These are phyloP conservation scores for Poeciliopsis infans DNA, from an alignment of 2,797 vertebrate species.

Conservation along the genomic window DNA sequence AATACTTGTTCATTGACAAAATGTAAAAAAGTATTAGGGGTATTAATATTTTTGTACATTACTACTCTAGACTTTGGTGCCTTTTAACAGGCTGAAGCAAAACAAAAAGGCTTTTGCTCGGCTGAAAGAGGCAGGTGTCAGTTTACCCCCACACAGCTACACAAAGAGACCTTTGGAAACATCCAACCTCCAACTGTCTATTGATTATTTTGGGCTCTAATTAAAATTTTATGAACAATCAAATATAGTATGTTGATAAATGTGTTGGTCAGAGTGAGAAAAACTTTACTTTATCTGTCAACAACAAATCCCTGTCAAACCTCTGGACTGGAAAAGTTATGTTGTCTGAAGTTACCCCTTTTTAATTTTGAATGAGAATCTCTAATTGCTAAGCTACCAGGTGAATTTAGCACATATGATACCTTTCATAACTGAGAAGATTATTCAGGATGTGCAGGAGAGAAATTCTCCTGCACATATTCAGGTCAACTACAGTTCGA, in stretches of 20 bases:
- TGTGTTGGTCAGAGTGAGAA: conserved; percentile 22
- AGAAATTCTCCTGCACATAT: too few species aligned
- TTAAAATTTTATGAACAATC: not conserved
- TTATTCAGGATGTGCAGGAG: conserved; percentile 53
- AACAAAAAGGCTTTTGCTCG: conserved; percentile 66
- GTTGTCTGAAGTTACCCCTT: conserved; percentile 73
- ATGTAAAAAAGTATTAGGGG: not conserved
- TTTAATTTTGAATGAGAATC: conserved; percentile 81
- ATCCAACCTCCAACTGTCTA: conserved; percentile 49
- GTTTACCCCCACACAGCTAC: conserved; percentile 64
- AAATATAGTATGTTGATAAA: not conserved
- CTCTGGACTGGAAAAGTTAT: conserved; percentile 45
- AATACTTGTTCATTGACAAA: not conserved
- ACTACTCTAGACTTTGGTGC: conserved; percentile 33
- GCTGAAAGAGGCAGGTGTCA: conserved; percentile 71
- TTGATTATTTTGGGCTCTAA: conserved; percentile 1
- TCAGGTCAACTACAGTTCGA: not conserved
- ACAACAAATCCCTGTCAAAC: conserved; percentile 69
- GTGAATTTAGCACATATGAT: conserved; percentile 63
- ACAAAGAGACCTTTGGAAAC: conserved; percentile 70
- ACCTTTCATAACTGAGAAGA: conserved; percentile 73
- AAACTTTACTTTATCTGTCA: conserved; percentile 38
- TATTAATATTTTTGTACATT: conserved; percentile 19
- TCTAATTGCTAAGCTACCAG: conserved; percentile 75
- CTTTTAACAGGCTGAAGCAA: conserved; percentile 34